Evolutionary conservation across 2,113 vertebrate genomes (phyloP), one percentile per base, ranked within the genome.

Genomic region (Zosterops borbonicus): DNA sequence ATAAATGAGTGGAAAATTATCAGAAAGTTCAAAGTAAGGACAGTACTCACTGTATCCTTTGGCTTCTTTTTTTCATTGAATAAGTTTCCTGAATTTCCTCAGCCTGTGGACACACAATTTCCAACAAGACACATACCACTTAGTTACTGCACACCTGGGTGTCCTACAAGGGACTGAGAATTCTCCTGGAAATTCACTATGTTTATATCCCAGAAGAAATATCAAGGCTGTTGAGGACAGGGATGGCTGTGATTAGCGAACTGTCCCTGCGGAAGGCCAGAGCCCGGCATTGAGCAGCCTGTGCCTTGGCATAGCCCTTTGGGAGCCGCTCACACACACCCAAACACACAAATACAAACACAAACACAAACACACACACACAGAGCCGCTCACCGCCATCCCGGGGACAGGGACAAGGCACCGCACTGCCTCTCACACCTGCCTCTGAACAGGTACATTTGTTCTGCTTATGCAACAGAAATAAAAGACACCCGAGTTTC

Each of bases 281-380:
- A 6, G 59, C n/a, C 50, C 0, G 0, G 0, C n/a, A 3, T 2
- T 0, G 65, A 49, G 56, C 77, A 9, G 41, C 4, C 52, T 5
- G 47, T 1, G 5, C 49, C 67, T 16, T 7, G 4, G 18, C 5
- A 2, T 53, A 24, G 68, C 27, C 7, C 29, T 20, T 2, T 1
- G 33, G 52, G 44, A 83, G 44, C 46, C 18, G 0, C 56, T 10
- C 15, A 12, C 58, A 11, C 27, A 7, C 12, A 47, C 3, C 4
- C 52, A 28, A 15, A 52, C 50, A 35, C 7, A n/a, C 4, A 21
- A 39, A 39, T 1, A 70, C 6, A 39, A 6, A 39, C 7, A 39
- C 7, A 27, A 3, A 29, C 20, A 18, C n/a, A n/a, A n/a, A n/a
- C 27, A 59, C 9, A 31, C 4, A 23, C 25, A 5, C 16, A 3